A percentile compares a stretch with the other conserved stretches of the same genome.
phyloP scores from a whole-genome alignment of 35 echinoderm and acorn worm genomes.

The Diadema setosum region DNA sequence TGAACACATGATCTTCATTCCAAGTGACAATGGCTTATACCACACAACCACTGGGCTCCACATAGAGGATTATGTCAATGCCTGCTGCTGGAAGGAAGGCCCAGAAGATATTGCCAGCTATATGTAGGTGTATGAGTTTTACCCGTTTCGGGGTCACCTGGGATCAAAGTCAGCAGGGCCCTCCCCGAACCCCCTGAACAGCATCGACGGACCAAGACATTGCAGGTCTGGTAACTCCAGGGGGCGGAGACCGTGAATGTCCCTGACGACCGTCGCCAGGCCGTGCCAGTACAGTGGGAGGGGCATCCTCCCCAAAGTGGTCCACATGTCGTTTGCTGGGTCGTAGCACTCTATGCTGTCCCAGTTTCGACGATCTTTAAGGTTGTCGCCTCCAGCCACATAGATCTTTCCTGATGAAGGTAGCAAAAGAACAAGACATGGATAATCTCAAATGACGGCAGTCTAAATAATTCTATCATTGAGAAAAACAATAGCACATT shows the following conservation, averaged over 20 bases:
- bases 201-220: slow-evolving; percentile 31
- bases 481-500: too few relatives aligned
- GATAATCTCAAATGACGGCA: too few relatives aligned
- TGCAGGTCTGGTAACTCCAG: not conserved
- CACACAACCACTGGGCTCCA: too few relatives aligned
- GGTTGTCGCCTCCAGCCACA: slow-evolving; percentile 61
- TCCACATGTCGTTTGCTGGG: slow-evolving; percentile 35
- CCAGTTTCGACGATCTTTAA: slow-evolving; percentile 38
- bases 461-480: too few relatives aligned
- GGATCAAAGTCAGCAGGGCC: slow-evolving; percentile 29
- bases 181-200: slow-evolving; percentile 47
- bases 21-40: too few relatives aligned
- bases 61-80: too few relatives aligned
- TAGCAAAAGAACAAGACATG: too few relatives aligned
- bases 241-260: not conserved
- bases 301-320: slow-evolving; percentile 40
- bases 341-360: slow-evolving; percentile 61
- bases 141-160: too few relatives aligned
- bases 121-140: too few relatives aligned
- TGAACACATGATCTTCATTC: too few relatives aligned
- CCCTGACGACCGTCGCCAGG: slow-evolving; percentile 37
- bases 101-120: too few relatives aligned
- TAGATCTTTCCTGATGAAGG: slow-evolving; percentile 81
- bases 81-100: too few relatives aligned
- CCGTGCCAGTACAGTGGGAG: slow-evolving; percentile 58